These are phyloP conservation scores for Bombus impatiens DNA, from an alignment of 1,140 invertebrate species.

Conservation along the genomic window DNA sequence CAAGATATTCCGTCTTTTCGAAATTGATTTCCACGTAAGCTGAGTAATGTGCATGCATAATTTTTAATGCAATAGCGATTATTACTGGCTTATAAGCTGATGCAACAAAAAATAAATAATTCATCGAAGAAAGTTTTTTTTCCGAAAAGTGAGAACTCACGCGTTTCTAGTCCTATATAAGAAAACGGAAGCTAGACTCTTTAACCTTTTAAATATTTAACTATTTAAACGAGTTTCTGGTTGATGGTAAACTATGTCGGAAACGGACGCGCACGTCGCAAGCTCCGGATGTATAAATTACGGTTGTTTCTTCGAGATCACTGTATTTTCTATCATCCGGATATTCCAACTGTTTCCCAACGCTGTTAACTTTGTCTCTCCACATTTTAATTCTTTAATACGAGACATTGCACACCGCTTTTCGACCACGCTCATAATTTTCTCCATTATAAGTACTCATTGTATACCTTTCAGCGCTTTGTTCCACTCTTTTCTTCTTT, in stretches of 20 bases:
- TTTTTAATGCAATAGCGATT: too few species aligned
- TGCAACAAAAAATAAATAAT: too few species aligned
- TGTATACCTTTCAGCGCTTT: too few species aligned
- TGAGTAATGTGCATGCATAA: too few species aligned
- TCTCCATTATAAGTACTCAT: too few species aligned
- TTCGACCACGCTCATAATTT: too few species aligned
- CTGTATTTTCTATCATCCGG: neutral
- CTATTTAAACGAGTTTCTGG: slow-evolving; percentile 20
- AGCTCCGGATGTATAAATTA: slow-evolving; percentile 15
- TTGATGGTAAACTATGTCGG: neutral
- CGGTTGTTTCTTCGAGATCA: neutral
- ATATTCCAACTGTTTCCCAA: neutral
- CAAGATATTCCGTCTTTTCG: too few species aligned
- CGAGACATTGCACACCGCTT: too few species aligned
- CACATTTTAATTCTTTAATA: neutral
- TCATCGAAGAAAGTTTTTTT: too few species aligned
- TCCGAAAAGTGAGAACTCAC: neutral
- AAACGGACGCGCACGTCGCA: neutral
- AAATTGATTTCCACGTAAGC: too few species aligned
- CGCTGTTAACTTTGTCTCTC: neutral
- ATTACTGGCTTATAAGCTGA: too few species aligned
- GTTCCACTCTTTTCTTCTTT: too few species aligned
- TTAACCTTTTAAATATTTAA: neutral
- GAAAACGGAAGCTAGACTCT: neutral
- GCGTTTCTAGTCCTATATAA: neutral